Conservation (phyloP, 1,140 invertebrate genomes). For the Macrobrachium nipponense region DNA sequence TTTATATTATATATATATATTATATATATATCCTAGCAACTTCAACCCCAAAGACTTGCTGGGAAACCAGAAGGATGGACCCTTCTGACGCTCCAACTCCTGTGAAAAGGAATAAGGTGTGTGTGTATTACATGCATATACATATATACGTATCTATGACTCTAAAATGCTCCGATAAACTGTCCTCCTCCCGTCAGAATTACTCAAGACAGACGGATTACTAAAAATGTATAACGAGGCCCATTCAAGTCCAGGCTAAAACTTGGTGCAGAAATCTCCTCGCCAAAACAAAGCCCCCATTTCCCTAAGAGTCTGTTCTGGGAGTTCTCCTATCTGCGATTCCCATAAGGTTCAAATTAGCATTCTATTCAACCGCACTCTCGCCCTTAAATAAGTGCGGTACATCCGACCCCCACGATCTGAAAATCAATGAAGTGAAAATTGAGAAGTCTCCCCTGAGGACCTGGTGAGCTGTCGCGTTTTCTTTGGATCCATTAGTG, state of each 20-base stretch:
- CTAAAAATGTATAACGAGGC: neutral
- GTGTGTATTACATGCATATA: neutral
- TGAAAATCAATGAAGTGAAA: conserved; percentile 58
- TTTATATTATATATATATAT: neutral
- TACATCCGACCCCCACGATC: conserved; percentile 31
- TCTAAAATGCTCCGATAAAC: neutral
- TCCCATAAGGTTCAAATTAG: conserved; percentile 29
- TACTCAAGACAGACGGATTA: neutral
- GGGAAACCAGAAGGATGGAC: no score
- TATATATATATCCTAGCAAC: no score
- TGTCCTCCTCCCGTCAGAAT: neutral
- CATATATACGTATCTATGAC: neutral
- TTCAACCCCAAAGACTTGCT: no score
- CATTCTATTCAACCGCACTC: conserved; percentile 12
- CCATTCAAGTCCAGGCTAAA: neutral
- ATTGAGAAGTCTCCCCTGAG: conserved; percentile 53
- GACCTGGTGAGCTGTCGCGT: conserved; percentile 33
- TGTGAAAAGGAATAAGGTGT: no score
- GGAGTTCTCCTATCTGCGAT: neutral
- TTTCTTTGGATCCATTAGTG: conserved; percentile 38
- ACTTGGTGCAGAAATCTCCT: neutral
- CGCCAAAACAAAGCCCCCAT: neutral
- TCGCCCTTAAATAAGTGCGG: conserved; percentile 29
- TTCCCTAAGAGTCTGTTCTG: neutral
- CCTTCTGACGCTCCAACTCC: no score